phyloP scores from a whole-genome alignment of 2,797 vertebrate species.

The Melopsittacus undulatus region DNA sequence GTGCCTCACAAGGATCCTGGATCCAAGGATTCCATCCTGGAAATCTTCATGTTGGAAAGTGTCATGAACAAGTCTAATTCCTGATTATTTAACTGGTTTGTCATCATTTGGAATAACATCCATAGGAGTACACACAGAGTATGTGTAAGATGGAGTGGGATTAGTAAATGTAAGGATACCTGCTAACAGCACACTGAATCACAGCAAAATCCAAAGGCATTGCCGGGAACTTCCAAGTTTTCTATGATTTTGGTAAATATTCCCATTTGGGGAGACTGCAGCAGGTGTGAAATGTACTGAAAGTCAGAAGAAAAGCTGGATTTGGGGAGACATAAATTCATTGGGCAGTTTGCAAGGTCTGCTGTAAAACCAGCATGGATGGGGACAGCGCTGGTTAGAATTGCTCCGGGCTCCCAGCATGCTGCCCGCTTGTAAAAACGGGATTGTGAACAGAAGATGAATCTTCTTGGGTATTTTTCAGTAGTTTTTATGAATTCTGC shows the following conservation, averaged over 20 bases:
- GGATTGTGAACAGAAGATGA: neutral
- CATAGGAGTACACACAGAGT: neutral
- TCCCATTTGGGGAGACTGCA: neutral
- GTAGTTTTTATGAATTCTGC: neutral
- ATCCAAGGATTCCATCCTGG: neutral
- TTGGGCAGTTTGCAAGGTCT: neutral
- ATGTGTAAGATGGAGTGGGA: neutral
- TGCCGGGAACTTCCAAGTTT: neutral
- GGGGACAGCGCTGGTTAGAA: neutral
- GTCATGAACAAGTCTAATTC: neutral
- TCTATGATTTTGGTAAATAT: neutral
- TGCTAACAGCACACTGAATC: neutral
- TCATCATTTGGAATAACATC: neutral
- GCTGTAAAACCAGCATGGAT: neutral
- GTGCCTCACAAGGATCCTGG: neutral
- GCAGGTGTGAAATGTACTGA: neutral
- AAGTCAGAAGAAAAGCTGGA: neutral
- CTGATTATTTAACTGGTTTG: neutral
- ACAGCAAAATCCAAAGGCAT: neutral
- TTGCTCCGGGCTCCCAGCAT: neutral
- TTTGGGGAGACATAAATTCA: neutral
- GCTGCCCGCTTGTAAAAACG: neutral
- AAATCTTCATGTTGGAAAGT: neutral
- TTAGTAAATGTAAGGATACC: neutral
- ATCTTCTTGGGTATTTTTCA: neutral